Percentiles rank a stretch among this genome's conserved stretches.
phyloP scores from a whole-genome alignment of 2,797 vertebrate genomes.

The Phaenicophaeus curvirostris region DNA sequence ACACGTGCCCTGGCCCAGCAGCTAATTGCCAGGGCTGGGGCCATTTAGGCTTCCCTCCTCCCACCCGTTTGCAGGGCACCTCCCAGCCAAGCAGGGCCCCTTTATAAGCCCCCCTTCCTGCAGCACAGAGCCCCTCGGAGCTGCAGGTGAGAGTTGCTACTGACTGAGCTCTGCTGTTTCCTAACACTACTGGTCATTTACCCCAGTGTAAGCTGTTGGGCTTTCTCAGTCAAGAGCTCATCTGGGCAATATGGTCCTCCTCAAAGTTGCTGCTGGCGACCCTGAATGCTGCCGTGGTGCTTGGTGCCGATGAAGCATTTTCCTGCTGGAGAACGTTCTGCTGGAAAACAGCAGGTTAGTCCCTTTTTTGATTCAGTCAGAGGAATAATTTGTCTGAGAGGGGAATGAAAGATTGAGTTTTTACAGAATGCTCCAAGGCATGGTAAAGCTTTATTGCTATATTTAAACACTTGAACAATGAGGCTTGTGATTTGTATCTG shows the following conservation, averaged over 20 bases:
- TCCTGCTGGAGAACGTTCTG: neutral
- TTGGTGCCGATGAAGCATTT: neutral
- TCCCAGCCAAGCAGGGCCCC: neutral
- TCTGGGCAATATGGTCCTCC: neutral
- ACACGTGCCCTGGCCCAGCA: neutral
- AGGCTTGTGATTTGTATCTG: neutral
- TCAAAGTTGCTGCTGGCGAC: neutral
- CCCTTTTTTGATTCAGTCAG: neutral
- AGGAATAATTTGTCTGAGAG: neutral
- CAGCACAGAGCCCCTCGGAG: accelerated
- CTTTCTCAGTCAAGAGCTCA: neutral
- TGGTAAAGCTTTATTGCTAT: neutral
- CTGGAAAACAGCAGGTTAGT: neutral
- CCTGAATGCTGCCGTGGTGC: neutral
- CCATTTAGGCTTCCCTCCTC: neutral
- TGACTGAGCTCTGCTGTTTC: neutral
- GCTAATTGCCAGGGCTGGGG: neutral
- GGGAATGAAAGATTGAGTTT: neutral
- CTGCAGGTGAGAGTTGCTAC: neutral
- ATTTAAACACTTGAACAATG: neutral
- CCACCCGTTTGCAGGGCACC: neutral
- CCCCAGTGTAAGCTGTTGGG: neutral
- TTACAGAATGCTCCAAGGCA: neutral
- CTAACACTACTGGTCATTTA: accelerated
- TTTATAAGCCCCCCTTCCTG: neutral